Percentiles rank a stretch among this genome's conserved stretches.
These are phyloP conservation scores for Ceratoteleas bidentatus DNA, from an alignment of 1,140 invertebrate species.

Conservation along the genomic window DNA sequence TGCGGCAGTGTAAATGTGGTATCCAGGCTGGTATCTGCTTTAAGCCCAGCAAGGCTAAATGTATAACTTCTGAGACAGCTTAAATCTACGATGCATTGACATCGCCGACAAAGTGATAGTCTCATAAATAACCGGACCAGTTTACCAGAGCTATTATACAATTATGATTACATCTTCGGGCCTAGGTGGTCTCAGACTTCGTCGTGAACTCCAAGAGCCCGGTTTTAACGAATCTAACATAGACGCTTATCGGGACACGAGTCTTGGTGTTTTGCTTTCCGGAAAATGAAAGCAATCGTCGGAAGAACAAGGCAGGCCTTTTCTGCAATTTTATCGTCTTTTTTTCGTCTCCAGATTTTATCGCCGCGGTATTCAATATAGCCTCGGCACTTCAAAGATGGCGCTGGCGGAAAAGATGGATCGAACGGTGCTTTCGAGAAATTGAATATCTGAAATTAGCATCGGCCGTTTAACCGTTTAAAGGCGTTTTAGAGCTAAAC, in stretches of 20 bases:
- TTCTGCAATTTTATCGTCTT: constrained; percentile 1
- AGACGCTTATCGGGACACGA: constrained; percentile 53
- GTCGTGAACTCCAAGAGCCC: constrained; percentile 62
- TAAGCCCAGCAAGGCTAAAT: constrained; percentile 57
- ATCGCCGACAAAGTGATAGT: constrained; percentile 73
- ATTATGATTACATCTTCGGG: constrained; percentile 79
- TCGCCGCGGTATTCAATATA: constrained; percentile 3
- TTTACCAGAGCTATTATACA: constrained; percentile 78
- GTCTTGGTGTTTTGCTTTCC: constrained; percentile 21
- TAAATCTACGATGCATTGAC: constrained; percentile 73
- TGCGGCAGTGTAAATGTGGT: constrained; percentile 64
- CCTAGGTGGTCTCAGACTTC: constrained; percentile 73
- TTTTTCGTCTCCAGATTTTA: constrained; percentile 11
- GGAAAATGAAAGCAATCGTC: constrained; percentile 29
- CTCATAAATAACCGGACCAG: constrained; percentile 78
- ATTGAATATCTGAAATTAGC: constrained; percentile 4
- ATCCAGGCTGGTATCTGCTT: constrained; percentile 59
- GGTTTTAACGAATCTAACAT: constrained; percentile 7
- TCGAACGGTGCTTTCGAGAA: neutral
- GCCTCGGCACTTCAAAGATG: neutral
- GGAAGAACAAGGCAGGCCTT: neutral
- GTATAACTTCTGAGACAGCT: constrained; percentile 65
- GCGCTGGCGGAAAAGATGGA: neutral
- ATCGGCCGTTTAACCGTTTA: neutral
- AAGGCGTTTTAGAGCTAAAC: too few relatives aligned